Evolutionary conservation across 2,888 invertebrate species (phyloP).

Genomic region (Harpalus rufipes): DNA sequence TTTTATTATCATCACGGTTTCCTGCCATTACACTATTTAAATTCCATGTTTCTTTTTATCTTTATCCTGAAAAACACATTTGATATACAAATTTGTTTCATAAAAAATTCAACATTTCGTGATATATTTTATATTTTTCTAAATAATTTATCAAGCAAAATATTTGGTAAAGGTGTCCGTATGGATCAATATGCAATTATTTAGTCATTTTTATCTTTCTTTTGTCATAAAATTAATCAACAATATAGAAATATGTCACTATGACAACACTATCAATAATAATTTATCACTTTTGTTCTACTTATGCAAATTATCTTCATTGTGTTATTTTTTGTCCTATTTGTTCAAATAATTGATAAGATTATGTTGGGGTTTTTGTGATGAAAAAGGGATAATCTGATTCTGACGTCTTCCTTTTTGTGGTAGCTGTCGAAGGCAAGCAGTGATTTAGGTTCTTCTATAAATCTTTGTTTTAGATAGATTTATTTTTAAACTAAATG

Average conservation of each 20-base stretch:
- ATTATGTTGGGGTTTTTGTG: background rate
- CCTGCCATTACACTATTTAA: background rate
- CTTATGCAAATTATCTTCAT: slow-evolving; percentile 13
- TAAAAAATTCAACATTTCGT: background rate
- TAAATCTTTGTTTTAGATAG: background rate
- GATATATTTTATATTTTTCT: background rate
- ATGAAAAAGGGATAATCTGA: background rate
- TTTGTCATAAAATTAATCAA: slow-evolving; percentile 28
- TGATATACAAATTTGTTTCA: background rate
- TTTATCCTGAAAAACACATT: background rate
- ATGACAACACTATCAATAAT: slow-evolving; percentile 24
- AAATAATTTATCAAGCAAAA: slow-evolving; percentile 15
- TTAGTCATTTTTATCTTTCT: slow-evolving; percentile 26
- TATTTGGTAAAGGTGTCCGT: background rate
- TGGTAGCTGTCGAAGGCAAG: background rate
- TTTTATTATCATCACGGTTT: background rate
- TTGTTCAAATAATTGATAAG: slow-evolving; percentile 18
- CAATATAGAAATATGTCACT: slow-evolving; percentile 30
- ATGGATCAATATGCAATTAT: slow-evolving; percentile 35
- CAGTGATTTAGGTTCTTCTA: background rate
- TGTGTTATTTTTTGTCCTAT: background rate
- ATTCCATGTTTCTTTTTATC: background rate
- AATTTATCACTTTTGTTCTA: slow-evolving; percentile 27
- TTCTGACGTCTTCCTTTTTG: background rate
- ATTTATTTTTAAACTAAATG: slow-evolving; percentile 1